phyloP scores from a whole-genome alignment of 2,888 invertebrate genomes.

The Clistopyga incitator region DNA sequence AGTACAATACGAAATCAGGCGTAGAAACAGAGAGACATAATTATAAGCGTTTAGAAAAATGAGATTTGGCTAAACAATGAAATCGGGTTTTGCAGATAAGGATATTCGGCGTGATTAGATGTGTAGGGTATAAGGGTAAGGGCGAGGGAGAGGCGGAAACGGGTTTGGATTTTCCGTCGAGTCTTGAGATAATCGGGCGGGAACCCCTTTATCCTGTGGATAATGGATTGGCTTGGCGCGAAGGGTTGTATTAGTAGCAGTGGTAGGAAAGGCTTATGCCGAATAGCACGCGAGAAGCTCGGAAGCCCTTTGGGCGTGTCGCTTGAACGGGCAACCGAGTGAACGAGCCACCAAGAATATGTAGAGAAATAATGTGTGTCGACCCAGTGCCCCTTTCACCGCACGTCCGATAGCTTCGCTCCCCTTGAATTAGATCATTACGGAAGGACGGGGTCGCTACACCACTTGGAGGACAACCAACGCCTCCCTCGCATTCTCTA shows the following conservation, averaged over 20 bases:
- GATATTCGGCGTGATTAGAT: conserved; percentile 46
- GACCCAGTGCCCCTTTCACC: conserved; percentile 29
- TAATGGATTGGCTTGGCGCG: conserved; percentile 61
- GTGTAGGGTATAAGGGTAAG: not conserved
- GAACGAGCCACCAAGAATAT: not conserved
- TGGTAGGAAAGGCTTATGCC: conserved; percentile 41
- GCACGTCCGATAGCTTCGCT: conserved; percentile 14
- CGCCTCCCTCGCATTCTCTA: conserved; percentile 4
- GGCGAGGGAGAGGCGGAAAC: conserved; percentile 1
- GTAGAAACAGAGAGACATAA: not conserved
- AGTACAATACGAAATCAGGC: not conserved
- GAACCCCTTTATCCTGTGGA: conserved; percentile 44
- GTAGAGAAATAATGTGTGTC: conserved; percentile 31
- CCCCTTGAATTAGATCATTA: conserved; percentile 34
- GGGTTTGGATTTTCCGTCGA: conserved; percentile 16
- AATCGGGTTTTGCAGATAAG: conserved; percentile 45
- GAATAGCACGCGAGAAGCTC: conserved; percentile 58
- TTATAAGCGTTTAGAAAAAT: conserved; percentile 27
- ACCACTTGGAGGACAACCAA: conserved; percentile 13
- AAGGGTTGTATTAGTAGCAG: conserved; percentile 30
- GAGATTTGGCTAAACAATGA: conserved; percentile 4
- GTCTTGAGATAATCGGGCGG: conserved; percentile 44
- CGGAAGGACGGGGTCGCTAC: conserved; percentile 9
- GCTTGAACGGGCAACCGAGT: conserved; percentile 14
- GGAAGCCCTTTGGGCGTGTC: conserved; percentile 57